Base-by-base conservation (phyloP, 23 tunicate species). In the Styela plicata region DNA sequence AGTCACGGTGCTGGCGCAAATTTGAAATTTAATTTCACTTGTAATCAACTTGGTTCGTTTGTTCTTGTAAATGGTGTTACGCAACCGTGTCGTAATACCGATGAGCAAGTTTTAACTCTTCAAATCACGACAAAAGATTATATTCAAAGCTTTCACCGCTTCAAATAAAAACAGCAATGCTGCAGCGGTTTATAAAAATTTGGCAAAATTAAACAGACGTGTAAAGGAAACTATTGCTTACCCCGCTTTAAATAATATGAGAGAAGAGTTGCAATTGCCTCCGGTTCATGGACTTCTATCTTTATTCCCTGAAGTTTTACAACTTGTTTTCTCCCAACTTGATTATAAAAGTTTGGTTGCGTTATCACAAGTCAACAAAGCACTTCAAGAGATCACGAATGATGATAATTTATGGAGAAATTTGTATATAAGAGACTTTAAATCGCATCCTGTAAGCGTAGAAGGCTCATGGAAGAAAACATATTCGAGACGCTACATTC, bases 241-340 rank as follows among this genome's bases (percentile, higher is more conserved):
- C 84, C 83, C 63, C 37, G 98, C 93, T 27, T 17, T 88, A n/a
- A 73, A 93, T 34, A 36, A 65, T 17, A 93, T 93, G 98, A 44
- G 94, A 24, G 90, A 83, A 82, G 92, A 92, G 34, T 77, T 87
- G 20, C 52, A 79, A 21, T 89, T 92, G 24, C 97, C 92, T 25
- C 97, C 97, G 2, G 68, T 92, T 3, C 92, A 84, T 74, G 97
- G 97, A 23, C 31, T 92, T 24, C 69, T 92, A 26, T 84, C 92
- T 17, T 57, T 92, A 66, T 88, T 88, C 63, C 97, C 97, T 22
- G 92, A 92, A 27, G 26, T 92, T 25, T 69, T 92, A 36, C 57
- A 63, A 19, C 71, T 79, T 27, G 80, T 88, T 5, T 73, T 84
- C 17, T 84, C 87, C 23, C 33, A 36, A 33, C 86, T 92, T 3